Conservation (phyloP, 2,113 vertebrate genomes). For the Plotosus lineatus region DNA sequence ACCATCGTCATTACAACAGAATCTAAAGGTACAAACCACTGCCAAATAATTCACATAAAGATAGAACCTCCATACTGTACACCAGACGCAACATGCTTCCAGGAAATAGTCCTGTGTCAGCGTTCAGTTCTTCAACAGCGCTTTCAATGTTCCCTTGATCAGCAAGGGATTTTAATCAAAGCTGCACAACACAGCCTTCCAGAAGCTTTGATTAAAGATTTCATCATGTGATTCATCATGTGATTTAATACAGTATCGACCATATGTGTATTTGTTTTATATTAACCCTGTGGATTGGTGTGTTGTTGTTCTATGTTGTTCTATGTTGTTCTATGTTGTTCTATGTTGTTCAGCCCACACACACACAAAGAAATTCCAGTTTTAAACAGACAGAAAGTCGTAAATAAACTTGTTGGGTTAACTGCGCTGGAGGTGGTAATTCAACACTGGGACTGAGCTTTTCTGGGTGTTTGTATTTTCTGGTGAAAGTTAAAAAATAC, state of each 20-base stretch:
- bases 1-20: slow-evolving; percentile 66
- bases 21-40: slow-evolving; percentile 26
- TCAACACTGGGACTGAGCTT: neutral
- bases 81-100: neutral
- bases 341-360: slow-evolving; percentile 9
- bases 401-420: neutral
- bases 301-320: neutral
- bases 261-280: slow-evolving; percentile 30
- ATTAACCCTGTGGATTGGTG: slow-evolving; percentile 37
- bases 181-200: slow-evolving; percentile 1
- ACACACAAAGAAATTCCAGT: slow-evolving; percentile 10
- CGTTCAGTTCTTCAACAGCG: neutral
- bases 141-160: slow-evolving; percentile 26
- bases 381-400: neutral
- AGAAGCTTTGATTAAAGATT: slow-evolving; percentile 32
- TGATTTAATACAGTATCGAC: neutral
- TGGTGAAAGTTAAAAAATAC: slow-evolving; percentile 17
- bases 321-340: slow-evolving; percentile 15
- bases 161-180: slow-evolving; percentile 51
- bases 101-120: neutral
- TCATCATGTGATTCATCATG: slow-evolving; percentile 19
- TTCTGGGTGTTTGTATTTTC: neutral
- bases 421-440: neutral
- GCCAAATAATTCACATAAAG: neutral
- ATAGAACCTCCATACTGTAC: neutral